phyloP scores from a whole-genome alignment of 2,113 vertebrate genomes.

The Acanthisitta chloris region DNA sequence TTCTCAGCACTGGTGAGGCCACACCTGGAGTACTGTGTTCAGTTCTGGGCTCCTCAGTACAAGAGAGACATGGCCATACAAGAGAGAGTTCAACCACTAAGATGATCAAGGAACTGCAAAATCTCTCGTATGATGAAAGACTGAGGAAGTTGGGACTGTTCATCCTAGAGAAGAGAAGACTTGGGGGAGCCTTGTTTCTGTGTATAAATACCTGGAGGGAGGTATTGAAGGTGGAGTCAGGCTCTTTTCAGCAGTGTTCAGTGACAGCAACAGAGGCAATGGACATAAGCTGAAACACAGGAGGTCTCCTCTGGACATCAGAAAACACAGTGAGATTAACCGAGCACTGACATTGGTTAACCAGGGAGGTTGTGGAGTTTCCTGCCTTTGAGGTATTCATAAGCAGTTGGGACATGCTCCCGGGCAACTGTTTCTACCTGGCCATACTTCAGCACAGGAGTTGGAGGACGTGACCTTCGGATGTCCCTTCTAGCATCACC shows the following conservation, averaged over 20 bases:
- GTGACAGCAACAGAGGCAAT: not conserved
- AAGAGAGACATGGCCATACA: no score
- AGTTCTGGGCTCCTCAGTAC: not conserved
- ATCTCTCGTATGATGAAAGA: not conserved
- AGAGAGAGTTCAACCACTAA: not conserved
- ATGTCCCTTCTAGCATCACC: not conserved
- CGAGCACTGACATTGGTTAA: not conserved
- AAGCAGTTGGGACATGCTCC: not conserved
- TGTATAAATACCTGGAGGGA: not conserved
- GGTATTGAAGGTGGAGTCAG: not conserved
- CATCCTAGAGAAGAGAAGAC: not conserved
- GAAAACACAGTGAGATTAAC: not conserved
- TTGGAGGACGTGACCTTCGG: not conserved
- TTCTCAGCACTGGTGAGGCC: not conserved
- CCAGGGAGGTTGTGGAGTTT: not conserved
- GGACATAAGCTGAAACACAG: not conserved
- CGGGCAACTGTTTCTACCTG: fast-evolving
- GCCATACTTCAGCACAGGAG: not conserved
- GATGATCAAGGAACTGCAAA: not conserved
- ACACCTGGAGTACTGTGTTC: no score
- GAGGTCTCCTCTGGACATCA: not conserved
- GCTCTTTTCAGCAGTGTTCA: not conserved
- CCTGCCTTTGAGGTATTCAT: not conserved
- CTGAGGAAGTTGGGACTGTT: not conserved
- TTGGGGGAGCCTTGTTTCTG: no score